These are phyloP conservation scores for Eulithis testata DNA, from an alignment of 2,888 invertebrate genomes.

Conservation along the genomic window DNA sequence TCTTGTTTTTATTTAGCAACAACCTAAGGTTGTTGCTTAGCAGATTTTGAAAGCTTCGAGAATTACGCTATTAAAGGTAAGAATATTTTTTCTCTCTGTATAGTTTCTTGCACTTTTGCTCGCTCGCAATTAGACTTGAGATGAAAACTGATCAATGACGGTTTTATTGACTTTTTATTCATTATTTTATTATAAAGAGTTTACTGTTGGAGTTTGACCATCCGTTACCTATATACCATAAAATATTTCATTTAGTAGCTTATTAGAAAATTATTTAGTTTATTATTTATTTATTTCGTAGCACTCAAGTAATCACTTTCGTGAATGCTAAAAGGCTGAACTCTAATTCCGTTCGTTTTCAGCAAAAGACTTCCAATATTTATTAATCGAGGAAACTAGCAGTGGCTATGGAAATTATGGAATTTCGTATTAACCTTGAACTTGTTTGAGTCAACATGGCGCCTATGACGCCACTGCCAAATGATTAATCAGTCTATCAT, in stretches of 20 bases:
- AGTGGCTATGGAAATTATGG: conserved; percentile 29
- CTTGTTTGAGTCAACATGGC: conserved; percentile 50
- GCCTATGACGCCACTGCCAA: conserved; percentile 36
- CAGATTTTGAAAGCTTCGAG: conserved; percentile 84
- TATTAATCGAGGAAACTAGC: not conserved
- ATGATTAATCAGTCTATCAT: conserved; percentile 43
- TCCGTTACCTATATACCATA: too few relatives aligned
- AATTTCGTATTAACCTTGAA: conserved; percentile 65
- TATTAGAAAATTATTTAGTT: too few relatives aligned
- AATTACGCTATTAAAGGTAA: conserved; percentile 85
- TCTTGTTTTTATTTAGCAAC: conserved; percentile 70
- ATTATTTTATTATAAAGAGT: not conserved
- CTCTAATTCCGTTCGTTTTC: too few relatives aligned
- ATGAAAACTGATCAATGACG: too few relatives aligned
- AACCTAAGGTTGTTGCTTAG: conserved; percentile 83
- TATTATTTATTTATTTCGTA: too few relatives aligned
- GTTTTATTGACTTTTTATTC: not conserved
- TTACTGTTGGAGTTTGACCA: not conserved
- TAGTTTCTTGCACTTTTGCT: not conserved
- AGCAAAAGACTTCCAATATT: too few relatives aligned
- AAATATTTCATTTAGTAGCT: too few relatives aligned
- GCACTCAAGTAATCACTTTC: too few relatives aligned
- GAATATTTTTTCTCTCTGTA: not conserved
- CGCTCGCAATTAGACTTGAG: too few relatives aligned
- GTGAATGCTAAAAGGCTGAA: not conserved